phyloP scores from a whole-genome alignment of 2,888 invertebrate species.

The Ctena decussata region DNA sequence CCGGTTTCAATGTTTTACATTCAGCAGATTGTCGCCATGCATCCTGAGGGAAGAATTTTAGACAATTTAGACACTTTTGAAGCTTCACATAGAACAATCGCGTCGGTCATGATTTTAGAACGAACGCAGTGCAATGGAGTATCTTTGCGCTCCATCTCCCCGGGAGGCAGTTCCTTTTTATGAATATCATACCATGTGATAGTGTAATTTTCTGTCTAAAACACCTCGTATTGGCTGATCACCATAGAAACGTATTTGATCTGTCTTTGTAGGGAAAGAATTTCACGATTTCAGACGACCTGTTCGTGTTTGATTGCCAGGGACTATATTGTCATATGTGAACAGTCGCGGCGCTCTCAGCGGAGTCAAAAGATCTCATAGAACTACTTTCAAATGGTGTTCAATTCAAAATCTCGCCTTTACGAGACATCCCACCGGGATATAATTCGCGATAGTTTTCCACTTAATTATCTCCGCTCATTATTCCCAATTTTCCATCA shows the following conservation, averaged over 20 bases:
- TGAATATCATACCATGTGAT: conserved; percentile 43
- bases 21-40: conserved; percentile 38
- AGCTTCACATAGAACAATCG: background rate
- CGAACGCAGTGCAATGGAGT: conserved; percentile 41
- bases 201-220: conserved; percentile 55
- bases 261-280: conserved; percentile 13
- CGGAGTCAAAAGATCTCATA: conserved; percentile 63
- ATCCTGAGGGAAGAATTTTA: conserved; percentile 12
- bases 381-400: conserved; percentile 42
- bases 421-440: conserved; percentile 51
- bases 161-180: conserved; percentile 35
- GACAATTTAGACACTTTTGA: conserved; percentile 17
- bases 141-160: conserved; percentile 38
- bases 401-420: conserved; percentile 54
- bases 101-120: background rate
- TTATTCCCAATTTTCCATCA: conserved; percentile 66
- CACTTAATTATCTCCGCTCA: conserved; percentile 69
- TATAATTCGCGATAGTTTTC: conserved; percentile 66
- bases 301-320: conserved; percentile 10
- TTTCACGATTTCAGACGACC: conserved; percentile 12
- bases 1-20: conserved; percentile 28
- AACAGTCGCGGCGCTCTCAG: conserved; percentile 9
- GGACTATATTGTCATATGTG: conserved; percentile 11
- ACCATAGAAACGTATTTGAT: conserved; percentile 45
- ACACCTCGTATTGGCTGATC: conserved; percentile 35